These are phyloP conservation scores for Amorpha juglandis DNA, from an alignment of 2,888 invertebrate species.

Conservation along the genomic window DNA sequence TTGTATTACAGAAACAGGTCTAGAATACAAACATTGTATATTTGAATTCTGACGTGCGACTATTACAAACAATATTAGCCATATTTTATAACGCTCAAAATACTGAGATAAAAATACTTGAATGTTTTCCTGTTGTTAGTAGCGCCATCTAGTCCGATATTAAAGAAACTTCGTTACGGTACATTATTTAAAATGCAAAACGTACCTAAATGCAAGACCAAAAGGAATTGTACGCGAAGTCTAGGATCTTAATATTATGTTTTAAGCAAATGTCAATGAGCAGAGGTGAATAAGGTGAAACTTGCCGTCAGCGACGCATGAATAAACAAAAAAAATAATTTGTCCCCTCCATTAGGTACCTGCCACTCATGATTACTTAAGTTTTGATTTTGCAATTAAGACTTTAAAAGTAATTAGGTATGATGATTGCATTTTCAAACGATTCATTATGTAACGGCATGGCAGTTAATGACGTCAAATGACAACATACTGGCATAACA, in stretches of 20 bases:
- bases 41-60: not conserved
- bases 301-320: conserved; percentile 30
- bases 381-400: too few species aligned
- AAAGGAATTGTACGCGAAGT: conserved; percentile 7
- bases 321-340: conserved; percentile 30
- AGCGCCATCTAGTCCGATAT: not conserved
- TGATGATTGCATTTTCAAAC: not conserved
- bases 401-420: not conserved
- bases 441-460: not conserved
- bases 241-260: conserved; percentile 1
- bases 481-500: not conserved
- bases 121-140: not conserved
- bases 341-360: not conserved
- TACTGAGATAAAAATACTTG: conserved; percentile 1
- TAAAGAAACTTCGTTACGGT: not conserved
- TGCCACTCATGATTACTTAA: too few species aligned
- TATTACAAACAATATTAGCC: not conserved
- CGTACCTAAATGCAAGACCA: not conserved
- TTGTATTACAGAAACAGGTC: not conserved
- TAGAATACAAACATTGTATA: not conserved
- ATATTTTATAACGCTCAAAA: not conserved
- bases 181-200: not conserved
- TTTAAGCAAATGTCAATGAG: conserved; percentile 46
- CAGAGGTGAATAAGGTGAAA: conserved; percentile 49
- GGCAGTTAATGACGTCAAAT: not conserved